Evolutionary conservation across 1,140 invertebrate genomes (phyloP).

Genomic region (Temnothorax nylanderi): DNA sequence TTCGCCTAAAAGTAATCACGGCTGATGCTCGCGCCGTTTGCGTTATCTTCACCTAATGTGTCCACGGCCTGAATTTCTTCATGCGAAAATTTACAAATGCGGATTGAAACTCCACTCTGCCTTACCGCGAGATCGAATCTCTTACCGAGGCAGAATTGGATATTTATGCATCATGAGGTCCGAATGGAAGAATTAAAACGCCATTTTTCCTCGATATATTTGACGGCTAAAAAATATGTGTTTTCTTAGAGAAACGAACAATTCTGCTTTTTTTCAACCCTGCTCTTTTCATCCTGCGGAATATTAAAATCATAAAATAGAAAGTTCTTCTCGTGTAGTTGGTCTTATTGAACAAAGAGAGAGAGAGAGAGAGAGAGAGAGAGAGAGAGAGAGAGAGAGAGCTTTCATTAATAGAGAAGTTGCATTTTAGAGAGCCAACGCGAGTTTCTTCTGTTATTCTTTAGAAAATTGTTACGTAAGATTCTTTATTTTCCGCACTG

Average conservation of each 20-base stretch:
- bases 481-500: slow-evolving; percentile 34
- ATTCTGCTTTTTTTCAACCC: neutral
- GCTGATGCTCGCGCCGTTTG: neutral
- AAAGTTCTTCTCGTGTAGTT: neutral
- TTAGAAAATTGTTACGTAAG: slow-evolving; percentile 59
- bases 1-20: slow-evolving; percentile 18
- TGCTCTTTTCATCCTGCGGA: neutral
- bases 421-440: slow-evolving; percentile 20
- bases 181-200: neutral
- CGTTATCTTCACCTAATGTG: slow-evolving; percentile 21
- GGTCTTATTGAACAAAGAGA: neutral
- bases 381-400: too few relatives aligned
- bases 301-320: slow-evolving; percentile 1
- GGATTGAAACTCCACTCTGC: slow-evolving; percentile 25
- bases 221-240: neutral
- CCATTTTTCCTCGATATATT: neutral
- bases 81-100: slow-evolving; percentile 29
- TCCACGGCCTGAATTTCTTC: slow-evolving; percentile 21
- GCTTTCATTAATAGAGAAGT: slow-evolving; percentile 22
- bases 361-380: too few relatives aligned
- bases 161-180: slow-evolving; percentile 2
- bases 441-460: slow-evolving; percentile 9
- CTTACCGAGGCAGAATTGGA: neutral
- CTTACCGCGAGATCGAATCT: neutral
- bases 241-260: neutral